These are phyloP conservation scores for Gobius niger DNA, from an alignment of 2,113 vertebrate species.

Conservation along the genomic window DNA sequence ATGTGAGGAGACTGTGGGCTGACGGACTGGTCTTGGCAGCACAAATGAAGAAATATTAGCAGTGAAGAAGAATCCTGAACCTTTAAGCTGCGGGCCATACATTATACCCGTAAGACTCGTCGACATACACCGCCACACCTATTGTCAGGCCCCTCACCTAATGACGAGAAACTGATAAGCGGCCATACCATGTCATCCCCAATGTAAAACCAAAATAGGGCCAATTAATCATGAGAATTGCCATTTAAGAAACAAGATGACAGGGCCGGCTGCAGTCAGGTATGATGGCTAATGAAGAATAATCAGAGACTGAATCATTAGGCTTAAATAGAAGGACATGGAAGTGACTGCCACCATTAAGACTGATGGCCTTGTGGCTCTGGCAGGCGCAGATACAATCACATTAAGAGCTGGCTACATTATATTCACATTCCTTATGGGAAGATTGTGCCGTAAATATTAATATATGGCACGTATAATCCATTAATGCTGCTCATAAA, in stretches of 20 bases:
- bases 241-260: constrained; percentile 63
- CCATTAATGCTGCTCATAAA: constrained; percentile 5
- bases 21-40: constrained; percentile 20
- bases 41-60: constrained; percentile 70
- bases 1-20: constrained; percentile 23
- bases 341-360: constrained; percentile 40
- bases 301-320: constrained; percentile 59
- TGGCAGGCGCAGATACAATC: constrained; percentile 6
- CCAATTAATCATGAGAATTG: constrained; percentile 71
- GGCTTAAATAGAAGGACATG: constrained; percentile 46
- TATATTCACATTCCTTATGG: not conserved
- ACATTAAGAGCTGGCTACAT: constrained; percentile 3
- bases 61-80: constrained; percentile 32
- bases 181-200: constrained; percentile 58
- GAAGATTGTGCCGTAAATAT: constrained; percentile 4
- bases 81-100: constrained; percentile 52
- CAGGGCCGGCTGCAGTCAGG: constrained; percentile 41
- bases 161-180: constrained; percentile 76
- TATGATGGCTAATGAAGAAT: constrained; percentile 63
- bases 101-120: constrained; percentile 72
- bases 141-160: constrained; percentile 64
- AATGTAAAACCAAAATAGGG: constrained; percentile 76
- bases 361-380: constrained; percentile 18
- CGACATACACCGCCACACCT: constrained; percentile 44
- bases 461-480: not conserved